Evolutionary conservation across 2,888 invertebrate species (phyloP), one percentile per base, ranked within the genome.

Genomic region (Lathronympha strigana): DNA sequence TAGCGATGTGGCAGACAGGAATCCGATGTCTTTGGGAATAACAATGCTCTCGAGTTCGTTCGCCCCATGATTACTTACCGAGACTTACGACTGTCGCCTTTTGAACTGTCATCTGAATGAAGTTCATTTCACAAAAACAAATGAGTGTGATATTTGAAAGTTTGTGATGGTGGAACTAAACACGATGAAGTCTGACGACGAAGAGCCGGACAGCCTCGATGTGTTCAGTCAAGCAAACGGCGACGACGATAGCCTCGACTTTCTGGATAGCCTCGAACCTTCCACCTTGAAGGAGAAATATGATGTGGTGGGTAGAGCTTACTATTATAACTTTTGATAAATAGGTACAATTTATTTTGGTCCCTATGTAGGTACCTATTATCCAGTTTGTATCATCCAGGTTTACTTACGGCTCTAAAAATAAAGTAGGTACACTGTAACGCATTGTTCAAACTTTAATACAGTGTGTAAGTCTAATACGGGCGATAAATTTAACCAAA

Each of bases 11-110:
- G 73, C 71, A 70, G 75, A 75, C 77, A 79, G 81, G 80, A 86
- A 81, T 81, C 79, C 72, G 82, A 84, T 81, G 86, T 83, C 85
- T 88, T 87, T 83, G 82, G 86, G 87, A 88, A 89, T 89, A 88
- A 86, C 84, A 87, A 89, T 90, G 85, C 76, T 77, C 61, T 63
- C 67, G 78, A 87, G 91, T 90, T 92, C 91, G 87, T 81, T 84
- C 88, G 83, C 90, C 90, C 72, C 83, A 70, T 83, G 81, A 75
- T 80, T 82, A 87, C 76, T 72, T 71, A 86, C 82, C 87, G 86
- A 79, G 78, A 84, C 87, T 80, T 62, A 50, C 69, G 73, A 73
- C 76, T 73, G 70, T 72, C 69, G 73, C 72, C 76, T 76, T 78
- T 74, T 76, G 72, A 72, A 77, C 76, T 77, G 76, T 80, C 80